These are phyloP conservation scores for Stichodactyla helianthus DNA, from an alignment of 64 coral and sea anemone species.

Conservation along the genomic window DNA sequence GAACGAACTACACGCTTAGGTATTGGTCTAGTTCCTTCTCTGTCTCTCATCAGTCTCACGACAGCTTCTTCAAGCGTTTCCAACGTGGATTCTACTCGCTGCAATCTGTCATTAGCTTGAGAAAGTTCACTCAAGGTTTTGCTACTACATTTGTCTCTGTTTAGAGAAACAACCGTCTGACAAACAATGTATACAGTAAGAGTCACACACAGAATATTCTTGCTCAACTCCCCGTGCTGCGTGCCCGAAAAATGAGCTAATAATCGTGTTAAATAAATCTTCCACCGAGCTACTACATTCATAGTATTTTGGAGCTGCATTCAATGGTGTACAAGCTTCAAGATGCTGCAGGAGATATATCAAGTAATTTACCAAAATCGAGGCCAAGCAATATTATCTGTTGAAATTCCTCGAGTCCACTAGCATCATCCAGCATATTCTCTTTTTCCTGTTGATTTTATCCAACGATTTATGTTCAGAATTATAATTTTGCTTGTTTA, in stretches of 20 bases:
- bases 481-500: background rate
- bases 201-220: background rate
- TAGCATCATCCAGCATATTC: background rate
- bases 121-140: background rate
- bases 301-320: background rate
- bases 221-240: background rate
- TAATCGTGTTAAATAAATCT: background rate
- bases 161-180: background rate
- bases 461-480: background rate
- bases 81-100: background rate
- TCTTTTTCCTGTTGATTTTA: background rate
- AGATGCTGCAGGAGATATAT: background rate
- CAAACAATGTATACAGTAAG: background rate
- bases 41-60: background rate
- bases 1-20: background rate
- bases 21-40: background rate
- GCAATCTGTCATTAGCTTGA: background rate
- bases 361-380: background rate
- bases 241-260: background rate
- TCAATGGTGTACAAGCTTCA: background rate
- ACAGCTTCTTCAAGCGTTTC: constrained; percentile 4
- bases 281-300: background rate
- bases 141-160: background rate
- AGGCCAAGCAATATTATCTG: background rate
- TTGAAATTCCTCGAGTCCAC: background rate